These are phyloP conservation scores for Plebejus anna DNA, from an alignment of 2,888 invertebrate genomes.

Conservation along the genomic window DNA sequence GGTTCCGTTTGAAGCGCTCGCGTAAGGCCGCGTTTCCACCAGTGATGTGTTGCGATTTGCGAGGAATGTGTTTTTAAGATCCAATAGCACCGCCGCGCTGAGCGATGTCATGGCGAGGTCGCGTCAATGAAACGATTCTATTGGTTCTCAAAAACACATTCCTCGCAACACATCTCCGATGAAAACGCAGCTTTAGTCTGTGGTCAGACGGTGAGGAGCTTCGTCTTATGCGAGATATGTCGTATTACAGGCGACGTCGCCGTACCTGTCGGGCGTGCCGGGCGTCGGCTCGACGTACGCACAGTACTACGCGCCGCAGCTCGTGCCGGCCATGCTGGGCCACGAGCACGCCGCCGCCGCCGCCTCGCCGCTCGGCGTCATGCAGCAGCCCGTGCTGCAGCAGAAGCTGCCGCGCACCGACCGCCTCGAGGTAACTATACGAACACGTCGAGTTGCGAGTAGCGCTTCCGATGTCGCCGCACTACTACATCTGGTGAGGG, in stretches of 20 bases:
- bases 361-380: slow-evolving; percentile 90
- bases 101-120: too few species aligned
- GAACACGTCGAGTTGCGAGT: slow-evolving; percentile 45
- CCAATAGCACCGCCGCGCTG: too few species aligned
- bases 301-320: slow-evolving; percentile 93
- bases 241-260: slow-evolving; percentile 88
- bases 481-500: slow-evolving; percentile 17
- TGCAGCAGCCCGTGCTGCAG: slow-evolving; percentile 92
- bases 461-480: slow-evolving; percentile 62
- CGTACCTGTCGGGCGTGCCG: slow-evolving; percentile 94
- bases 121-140: too few species aligned
- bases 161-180: too few species aligned
- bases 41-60: too few species aligned
- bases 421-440: slow-evolving; percentile 93
- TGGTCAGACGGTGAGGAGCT: not conserved
- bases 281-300: slow-evolving; percentile 93
- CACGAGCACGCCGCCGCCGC: slow-evolving; percentile 89
- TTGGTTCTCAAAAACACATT: too few species aligned
- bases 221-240: slow-evolving; percentile 28
- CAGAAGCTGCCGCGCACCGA: slow-evolving; percentile 97
- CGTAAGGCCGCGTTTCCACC: not conserved
- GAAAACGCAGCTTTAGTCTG: not conserved
- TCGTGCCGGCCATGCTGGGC: slow-evolving; percentile 94
- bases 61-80: too few species aligned
- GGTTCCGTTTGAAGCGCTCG: not conserved